A percentile compares a stretch with the other conserved stretches of the same genome.
These are phyloP conservation scores for Bos taurus DNA, from an alignment of 2,113 vertebrate genomes.

Conservation along the genomic window ARS-UCD2.0 NC_037331.1:16507001-16507500, in stretches of 20 bases:
- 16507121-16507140: not conserved
- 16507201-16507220: not conserved
- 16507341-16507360: not conserved
- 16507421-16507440: conserved; percentile 78
- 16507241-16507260: not conserved
- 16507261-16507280: not conserved
- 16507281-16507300: not conserved
- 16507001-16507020: not conserved
- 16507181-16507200: not conserved
- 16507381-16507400: not conserved
- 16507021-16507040: not conserved
- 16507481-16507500: conserved; percentile 22
- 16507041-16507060: not conserved
- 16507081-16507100: not conserved
- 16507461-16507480: conserved; percentile 62
- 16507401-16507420: conserved; percentile 38
- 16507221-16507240: not conserved
- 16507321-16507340: not conserved
- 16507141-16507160: not conserved
- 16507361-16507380: not conserved
- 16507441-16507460: conserved; percentile 76
- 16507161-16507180: not conserved
- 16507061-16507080: not conserved
- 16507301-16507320: not conserved
- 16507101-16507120: not conserved